These are phyloP conservation scores for Pygmarrhopalites habei DNA, from an alignment of 1,140 invertebrate genomes.

Conservation along the genomic window DNA sequence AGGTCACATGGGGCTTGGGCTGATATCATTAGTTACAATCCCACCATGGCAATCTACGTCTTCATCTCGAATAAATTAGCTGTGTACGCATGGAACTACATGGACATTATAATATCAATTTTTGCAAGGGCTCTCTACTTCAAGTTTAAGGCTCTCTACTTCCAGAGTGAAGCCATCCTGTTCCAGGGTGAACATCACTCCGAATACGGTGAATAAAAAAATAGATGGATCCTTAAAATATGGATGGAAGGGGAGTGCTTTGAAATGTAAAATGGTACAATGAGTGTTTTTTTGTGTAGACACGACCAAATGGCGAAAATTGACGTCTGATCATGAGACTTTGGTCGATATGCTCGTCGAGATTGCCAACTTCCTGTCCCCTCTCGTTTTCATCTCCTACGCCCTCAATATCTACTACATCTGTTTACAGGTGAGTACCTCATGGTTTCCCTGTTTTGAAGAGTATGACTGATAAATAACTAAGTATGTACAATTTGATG, in stretches of 20 bases:
- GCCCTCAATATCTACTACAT: conserved; percentile 28
- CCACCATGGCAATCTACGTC: background rate
- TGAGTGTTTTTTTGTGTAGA: background rate
- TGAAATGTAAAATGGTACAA: too few species aligned
- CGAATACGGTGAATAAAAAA: background rate
- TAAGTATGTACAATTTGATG: too few species aligned
- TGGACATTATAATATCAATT: conserved; percentile 25
- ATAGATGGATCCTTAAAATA: background rate
- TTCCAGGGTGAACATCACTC: background rate
- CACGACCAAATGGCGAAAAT: conserved; percentile 12
- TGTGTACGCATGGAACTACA: conserved; percentile 27
- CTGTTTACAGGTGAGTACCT: conserved; percentile 24
- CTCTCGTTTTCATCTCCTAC: conserved; percentile 27
- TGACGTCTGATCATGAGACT: conserved; percentile 14
- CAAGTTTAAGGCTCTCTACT: conserved; percentile 21
- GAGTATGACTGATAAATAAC: too few species aligned
- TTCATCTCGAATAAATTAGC: conserved; percentile 14
- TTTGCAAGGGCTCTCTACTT: conserved; percentile 21
- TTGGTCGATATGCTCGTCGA: conserved; percentile 16
- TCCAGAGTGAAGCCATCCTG: background rate
- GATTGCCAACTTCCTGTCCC: conserved; percentile 27
- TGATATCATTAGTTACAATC: conserved; percentile 5
- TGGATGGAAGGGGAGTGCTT: too few species aligned
- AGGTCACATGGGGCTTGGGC: conserved; percentile 3
- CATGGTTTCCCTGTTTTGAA: too few species aligned